Percentiles rank a stretch among this genome's conserved stretches.
These are phyloP conservation scores for Drosophila incognita DNA, from an alignment of 2,888 invertebrate genomes.

Conservation along the genomic window DNA sequence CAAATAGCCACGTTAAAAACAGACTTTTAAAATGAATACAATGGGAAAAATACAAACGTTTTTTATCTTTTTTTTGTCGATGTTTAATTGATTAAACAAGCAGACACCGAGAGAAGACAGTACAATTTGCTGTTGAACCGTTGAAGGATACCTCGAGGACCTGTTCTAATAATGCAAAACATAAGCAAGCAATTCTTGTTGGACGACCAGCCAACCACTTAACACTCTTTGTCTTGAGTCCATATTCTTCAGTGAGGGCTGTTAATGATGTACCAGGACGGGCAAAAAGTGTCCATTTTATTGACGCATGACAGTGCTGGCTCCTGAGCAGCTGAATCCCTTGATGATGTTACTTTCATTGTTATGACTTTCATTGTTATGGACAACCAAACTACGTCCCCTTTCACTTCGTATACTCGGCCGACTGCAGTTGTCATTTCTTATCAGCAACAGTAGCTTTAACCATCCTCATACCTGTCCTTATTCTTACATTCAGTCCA, in stretches of 20 bases:
- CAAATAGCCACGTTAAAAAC: constrained; percentile 23
- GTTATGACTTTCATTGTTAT: constrained; percentile 60
- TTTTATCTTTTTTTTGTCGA: constrained; percentile 2
- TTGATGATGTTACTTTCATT: constrained; percentile 41
- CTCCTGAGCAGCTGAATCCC: constrained; percentile 34
- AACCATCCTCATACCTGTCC: background rate
- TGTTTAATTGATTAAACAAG: constrained; percentile 55
- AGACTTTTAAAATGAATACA: constrained; percentile 25
- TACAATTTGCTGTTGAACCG: background rate
- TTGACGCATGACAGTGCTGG: constrained; percentile 42
- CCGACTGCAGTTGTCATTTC: constrained; percentile 63
- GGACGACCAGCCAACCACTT: constrained; percentile 45
- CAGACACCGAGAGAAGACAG: constrained; percentile 1
- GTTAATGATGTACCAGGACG: constrained; percentile 38
- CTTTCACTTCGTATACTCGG: background rate
- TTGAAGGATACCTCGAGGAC: constrained; percentile 16
- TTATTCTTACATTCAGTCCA: background rate
- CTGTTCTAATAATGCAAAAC: constrained; percentile 57
- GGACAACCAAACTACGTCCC: constrained; percentile 36
- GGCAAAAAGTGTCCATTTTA: constrained; percentile 39
- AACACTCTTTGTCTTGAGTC: constrained; percentile 13
- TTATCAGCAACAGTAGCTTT: constrained; percentile 41
- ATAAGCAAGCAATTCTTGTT: constrained; percentile 33
- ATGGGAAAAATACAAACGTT: constrained; percentile 13
- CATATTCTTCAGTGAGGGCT: constrained; percentile 3